Base-by-base conservation (phyloP, 2,113 vertebrate species). In the Chelonoidis abingdonii region DNA sequence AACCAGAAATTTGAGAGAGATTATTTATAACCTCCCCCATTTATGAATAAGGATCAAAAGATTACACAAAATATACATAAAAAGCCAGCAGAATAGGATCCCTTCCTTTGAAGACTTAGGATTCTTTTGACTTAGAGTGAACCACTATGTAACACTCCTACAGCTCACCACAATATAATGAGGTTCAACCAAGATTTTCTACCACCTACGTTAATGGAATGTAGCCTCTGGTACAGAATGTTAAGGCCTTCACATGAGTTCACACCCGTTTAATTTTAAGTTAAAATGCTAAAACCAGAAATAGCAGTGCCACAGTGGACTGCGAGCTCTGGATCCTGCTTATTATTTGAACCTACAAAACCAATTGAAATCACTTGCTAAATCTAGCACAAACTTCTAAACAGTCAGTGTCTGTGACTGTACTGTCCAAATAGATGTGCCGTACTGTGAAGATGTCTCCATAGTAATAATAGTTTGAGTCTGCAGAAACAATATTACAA, bases 1-100 rank as follows among this genome's bases (percentile, higher is more conserved):
- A 25, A 38, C n/a, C 22, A 27, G 11, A n/a, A 41, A n/a, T 52
- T 54, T 78, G 38, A 44, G 22, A 47, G 6, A 56, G 12, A 4
- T n/a, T 35, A 38, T 53, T 52, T 52, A 19, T 35, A 9, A 87
- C 1, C 0, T 5, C 35, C 10, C 5, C 12, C 0, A 2, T 22
- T 90, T 75, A 57, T 85, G 85, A 88, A 24, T 56, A 76, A 94
- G 87, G 90, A 54, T 14, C 62, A 76, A 83, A 53, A 6, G 47
- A 29, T 88, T 88, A 44, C 0, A 62, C 0, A 41, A 80, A 8
- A 8, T 65, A 91, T 72, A 11, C 12, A 6, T 25, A 50, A 44
- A 78, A n/a, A 25, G 54, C 72, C 83, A 50, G 49, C 75, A 80
- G 59, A 90, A 87, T 35, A 22, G 65, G 27, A 21, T n/a, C 22